phyloP scores from a whole-genome alignment of 1,140 invertebrate genomes.

The Drosophila equinoxialis region DNA sequence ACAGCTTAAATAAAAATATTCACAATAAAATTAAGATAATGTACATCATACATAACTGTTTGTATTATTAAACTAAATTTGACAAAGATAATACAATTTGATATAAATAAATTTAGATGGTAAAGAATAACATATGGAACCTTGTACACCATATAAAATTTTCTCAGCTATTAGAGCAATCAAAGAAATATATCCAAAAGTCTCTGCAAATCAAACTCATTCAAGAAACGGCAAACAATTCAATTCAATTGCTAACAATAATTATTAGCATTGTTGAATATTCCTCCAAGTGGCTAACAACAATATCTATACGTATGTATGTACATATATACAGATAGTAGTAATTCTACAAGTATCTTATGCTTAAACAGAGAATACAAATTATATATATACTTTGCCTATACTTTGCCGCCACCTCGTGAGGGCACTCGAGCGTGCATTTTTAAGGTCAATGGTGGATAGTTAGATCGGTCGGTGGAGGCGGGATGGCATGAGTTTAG shows the following conservation, averaged over 20 bases:
- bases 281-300: constrained; percentile 39
- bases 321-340: neutral
- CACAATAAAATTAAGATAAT: too few species aligned
- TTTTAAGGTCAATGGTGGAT: constrained; percentile 54
- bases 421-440: constrained; percentile 64
- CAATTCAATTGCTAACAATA: neutral
- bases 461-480: neutral
- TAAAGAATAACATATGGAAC: too few species aligned
- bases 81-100: too few species aligned
- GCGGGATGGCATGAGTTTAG: neutral
- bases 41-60: too few species aligned
- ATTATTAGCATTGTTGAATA: constrained; percentile 6
- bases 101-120: too few species aligned
- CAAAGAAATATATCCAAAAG: too few species aligned
- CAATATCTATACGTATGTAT: constrained; percentile 8
- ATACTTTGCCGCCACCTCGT: constrained; percentile 34
- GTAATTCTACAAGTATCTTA: constrained; percentile 37
- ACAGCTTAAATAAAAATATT: too few species aligned
- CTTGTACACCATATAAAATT: too few species aligned
- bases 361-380: constrained; percentile 33
- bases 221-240: neutral
- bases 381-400: constrained; percentile 4
- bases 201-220: neutral
- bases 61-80: too few species aligned
- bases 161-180: too few species aligned